Percentiles rank a stretch among this genome's conserved stretches.
Evolutionary conservation across 2,797 vertebrate species (phyloP).

Genomic region (Atherinosoma microstoma): DNA sequence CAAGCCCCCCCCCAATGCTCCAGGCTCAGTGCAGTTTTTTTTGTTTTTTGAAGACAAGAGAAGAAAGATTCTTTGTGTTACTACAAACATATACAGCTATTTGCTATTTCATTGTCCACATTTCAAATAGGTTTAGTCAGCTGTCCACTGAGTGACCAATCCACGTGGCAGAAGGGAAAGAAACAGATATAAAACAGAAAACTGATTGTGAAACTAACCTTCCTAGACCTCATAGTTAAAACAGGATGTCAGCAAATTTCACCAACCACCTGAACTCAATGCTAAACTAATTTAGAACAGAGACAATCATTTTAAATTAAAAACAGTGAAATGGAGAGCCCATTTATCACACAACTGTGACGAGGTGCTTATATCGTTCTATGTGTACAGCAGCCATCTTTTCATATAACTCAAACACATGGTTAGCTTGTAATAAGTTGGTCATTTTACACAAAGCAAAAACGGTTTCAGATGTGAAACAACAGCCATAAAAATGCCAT

Average conservation of each 20-base stretch:
- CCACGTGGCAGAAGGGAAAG: neutral
- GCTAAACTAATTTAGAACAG: neutral
- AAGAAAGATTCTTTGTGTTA: slow-evolving; percentile 8
- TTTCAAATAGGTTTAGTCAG: neutral
- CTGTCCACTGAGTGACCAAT: neutral
- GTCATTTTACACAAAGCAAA: neutral
- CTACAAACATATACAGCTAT: neutral
- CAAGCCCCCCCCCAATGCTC: slow-evolving; percentile 12
- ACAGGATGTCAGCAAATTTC: neutral
- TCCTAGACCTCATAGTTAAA: neutral
- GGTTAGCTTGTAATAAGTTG: neutral
- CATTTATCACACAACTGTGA: neutral
- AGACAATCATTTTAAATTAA: neutral
- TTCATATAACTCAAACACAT: neutral
- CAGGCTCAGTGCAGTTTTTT: slow-evolving; percentile 32
- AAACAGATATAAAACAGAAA: neutral
- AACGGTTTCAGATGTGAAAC: neutral
- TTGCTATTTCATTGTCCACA: neutral
- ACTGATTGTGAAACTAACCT: neutral
- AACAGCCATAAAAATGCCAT: neutral
- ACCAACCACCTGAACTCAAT: neutral
- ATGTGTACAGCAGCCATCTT: neutral
- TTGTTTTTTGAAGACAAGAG: slow-evolving; percentile 6
- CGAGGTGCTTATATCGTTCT: neutral
- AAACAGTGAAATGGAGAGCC: neutral